Conservation (phyloP, 2,797 vertebrate genomes). For the Cryptoprocta ferox region DNA sequence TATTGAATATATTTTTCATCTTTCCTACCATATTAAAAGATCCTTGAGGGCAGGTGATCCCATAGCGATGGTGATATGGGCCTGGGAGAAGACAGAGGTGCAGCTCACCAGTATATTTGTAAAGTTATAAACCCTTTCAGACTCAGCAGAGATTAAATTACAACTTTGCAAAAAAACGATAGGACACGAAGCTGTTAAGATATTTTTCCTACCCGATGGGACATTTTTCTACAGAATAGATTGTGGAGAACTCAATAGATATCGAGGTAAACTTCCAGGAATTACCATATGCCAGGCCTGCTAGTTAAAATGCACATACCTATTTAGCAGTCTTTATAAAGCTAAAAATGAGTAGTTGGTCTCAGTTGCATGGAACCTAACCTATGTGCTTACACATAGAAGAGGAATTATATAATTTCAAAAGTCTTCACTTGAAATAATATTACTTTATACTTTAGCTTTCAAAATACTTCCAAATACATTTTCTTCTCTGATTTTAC, state of each 20-base stretch:
- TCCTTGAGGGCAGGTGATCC: neutral
- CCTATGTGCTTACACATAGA: neutral
- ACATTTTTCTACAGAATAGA: slow-evolving; percentile 1
- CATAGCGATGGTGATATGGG: neutral
- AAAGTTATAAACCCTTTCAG: neutral
- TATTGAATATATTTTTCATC: neutral
- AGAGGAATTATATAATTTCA: slow-evolving; percentile 12
- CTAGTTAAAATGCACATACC: neutral
- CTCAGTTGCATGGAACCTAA: neutral
- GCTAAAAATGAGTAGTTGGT: neutral
- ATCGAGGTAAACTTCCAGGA: neutral
- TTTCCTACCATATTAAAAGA: neutral
- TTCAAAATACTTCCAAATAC: slow-evolving; percentile 27
- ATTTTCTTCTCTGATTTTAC: neutral
- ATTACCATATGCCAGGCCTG: neutral
- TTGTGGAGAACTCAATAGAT: neutral
- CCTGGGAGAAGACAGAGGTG: neutral
- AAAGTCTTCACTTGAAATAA: neutral
- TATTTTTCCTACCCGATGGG: neutral
- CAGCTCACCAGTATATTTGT: neutral
- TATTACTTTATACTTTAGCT: neutral
- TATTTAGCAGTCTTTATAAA: neutral
- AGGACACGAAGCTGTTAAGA: neutral
- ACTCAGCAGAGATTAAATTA: neutral
- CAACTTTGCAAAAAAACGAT: slow-evolving; percentile 16